Evolutionary conservation across 2,113 vertebrate genomes (phyloP).

Genomic region (Hippocampus mohnikei): DNA sequence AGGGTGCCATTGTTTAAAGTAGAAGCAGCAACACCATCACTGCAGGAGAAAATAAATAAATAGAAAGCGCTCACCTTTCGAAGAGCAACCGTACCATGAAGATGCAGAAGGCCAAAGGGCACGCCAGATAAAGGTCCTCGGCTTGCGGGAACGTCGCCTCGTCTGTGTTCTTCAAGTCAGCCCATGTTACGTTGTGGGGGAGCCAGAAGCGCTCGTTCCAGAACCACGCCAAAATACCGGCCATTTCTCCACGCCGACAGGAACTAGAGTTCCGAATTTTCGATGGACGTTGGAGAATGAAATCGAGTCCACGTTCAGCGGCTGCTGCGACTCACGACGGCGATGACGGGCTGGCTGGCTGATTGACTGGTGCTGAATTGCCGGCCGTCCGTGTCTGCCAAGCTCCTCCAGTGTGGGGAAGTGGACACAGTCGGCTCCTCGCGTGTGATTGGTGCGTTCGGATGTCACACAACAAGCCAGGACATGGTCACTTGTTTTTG

Average conservation of each 20-base stretch:
- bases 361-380: constrained; percentile 18
- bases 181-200: constrained; percentile 93
- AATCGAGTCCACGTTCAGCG: not conserved
- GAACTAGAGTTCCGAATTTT: not conserved
- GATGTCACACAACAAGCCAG: constrained; percentile 53
- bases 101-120: constrained; percentile 94
- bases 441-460: constrained; percentile 64
- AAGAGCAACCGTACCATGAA: constrained; percentile 94
- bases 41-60: not conserved
- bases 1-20: constrained; percentile 60
- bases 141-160: constrained; percentile 95
- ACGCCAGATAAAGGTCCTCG: constrained; percentile 94
- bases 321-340: not conserved
- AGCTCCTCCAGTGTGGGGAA: constrained; percentile 56
- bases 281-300: not conserved
- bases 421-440: constrained; percentile 58
- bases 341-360: not conserved
- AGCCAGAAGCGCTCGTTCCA: constrained; percentile 97
- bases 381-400: constrained; percentile 55
- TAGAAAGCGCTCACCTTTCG: constrained; percentile 81
- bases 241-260: constrained; percentile 76
- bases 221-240: constrained; percentile 85
- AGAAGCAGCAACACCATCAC: not conserved
- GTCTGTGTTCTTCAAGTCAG: constrained; percentile 94
- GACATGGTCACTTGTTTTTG: constrained; percentile 1